A percentile compares a stretch with the other conserved stretches of the same genome.
phyloP scores from a whole-genome alignment of 2,113 vertebrate genomes.

The Corydoras maculifer region DNA sequence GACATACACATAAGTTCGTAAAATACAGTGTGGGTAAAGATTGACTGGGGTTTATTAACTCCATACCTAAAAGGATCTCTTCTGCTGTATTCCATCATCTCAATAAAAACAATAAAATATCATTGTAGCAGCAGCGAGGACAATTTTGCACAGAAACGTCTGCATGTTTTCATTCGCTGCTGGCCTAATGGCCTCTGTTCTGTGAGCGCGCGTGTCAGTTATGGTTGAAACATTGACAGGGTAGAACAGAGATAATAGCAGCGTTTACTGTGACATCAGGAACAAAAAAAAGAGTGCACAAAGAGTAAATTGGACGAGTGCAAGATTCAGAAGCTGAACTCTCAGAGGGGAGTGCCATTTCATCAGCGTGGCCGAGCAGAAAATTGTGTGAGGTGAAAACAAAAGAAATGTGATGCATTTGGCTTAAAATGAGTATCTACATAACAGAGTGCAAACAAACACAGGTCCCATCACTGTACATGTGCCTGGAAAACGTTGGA shows the following conservation, averaged over 20 bases:
- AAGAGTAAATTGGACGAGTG: conserved; percentile 39
- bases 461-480: too few species aligned
- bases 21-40: too few species aligned
- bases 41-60: too few species aligned
- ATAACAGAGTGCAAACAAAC: too few species aligned
- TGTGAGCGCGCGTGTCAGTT: conserved; percentile 22
- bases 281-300: conserved; percentile 13
- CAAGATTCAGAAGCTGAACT: conserved; percentile 39
- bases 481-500: too few species aligned
- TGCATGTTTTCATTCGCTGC: conserved; percentile 24
- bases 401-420: too few species aligned
- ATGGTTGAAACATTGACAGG: conserved; percentile 25
- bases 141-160: conserved; percentile 27
- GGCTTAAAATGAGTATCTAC: too few species aligned
- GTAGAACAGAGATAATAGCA: conserved; percentile 33
- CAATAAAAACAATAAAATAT: conserved; percentile 31
- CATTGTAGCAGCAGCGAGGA: conserved; percentile 16
- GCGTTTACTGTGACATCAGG: conserved; percentile 40
- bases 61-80: too few species aligned
- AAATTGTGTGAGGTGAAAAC: conserved; percentile 43
- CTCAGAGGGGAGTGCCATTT: conserved; percentile 39
- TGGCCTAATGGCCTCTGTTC: conserved; percentile 20
- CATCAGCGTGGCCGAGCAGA: conserved; percentile 48
- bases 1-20: too few species aligned
- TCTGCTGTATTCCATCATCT: not conserved